phyloP scores from a whole-genome alignment of 1,140 invertebrate genomes.

The Plectrocnemia conspersa region DNA sequence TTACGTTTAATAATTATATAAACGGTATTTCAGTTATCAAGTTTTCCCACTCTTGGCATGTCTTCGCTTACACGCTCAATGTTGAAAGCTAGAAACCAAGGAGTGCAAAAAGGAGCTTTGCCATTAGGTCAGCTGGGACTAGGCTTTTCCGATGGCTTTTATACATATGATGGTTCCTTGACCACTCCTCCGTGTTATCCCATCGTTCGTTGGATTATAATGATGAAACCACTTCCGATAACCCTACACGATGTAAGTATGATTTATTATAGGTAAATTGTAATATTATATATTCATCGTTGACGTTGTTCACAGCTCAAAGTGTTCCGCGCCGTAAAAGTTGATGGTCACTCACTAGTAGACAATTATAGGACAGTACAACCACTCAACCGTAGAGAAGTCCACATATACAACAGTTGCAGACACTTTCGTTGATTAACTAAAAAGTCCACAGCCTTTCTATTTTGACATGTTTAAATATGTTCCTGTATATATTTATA shows the following conservation, averaged over 20 bases:
- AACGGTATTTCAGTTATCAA: slow-evolving; percentile 5
- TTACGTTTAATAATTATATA: background rate
- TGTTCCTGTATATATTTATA: too few species aligned
- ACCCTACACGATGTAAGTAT: slow-evolving; percentile 8
- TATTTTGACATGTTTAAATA: too few species aligned
- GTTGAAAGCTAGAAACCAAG: background rate
- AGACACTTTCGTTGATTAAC: too few species aligned
- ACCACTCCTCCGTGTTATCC: slow-evolving; percentile 72
- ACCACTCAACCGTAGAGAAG: slow-evolving; percentile 11
- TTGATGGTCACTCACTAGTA: background rate
- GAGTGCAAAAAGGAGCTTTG: slow-evolving; percentile 3
- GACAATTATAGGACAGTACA: slow-evolving; percentile 14
- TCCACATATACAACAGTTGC: slow-evolving; percentile 3
- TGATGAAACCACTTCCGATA: slow-evolving; percentile 6
- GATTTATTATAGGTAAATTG: slow-evolving; percentile 2
- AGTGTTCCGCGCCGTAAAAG: slow-evolving; percentile 5
- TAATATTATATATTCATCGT: background rate
- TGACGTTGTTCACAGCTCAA: slow-evolving; percentile 9
- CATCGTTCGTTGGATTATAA: slow-evolving; percentile 66
- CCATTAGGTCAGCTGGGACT: slow-evolving; percentile 37
- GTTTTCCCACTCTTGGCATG: slow-evolving; percentile 9
- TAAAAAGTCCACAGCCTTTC: too few species aligned
- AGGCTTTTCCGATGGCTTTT: slow-evolving; percentile 42
- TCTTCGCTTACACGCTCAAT: background rate
- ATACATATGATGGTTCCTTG: slow-evolving; percentile 67